Base-by-base conservation (phyloP, 2,888 invertebrate genomes). In the Aspidiotus destructor region DNA sequence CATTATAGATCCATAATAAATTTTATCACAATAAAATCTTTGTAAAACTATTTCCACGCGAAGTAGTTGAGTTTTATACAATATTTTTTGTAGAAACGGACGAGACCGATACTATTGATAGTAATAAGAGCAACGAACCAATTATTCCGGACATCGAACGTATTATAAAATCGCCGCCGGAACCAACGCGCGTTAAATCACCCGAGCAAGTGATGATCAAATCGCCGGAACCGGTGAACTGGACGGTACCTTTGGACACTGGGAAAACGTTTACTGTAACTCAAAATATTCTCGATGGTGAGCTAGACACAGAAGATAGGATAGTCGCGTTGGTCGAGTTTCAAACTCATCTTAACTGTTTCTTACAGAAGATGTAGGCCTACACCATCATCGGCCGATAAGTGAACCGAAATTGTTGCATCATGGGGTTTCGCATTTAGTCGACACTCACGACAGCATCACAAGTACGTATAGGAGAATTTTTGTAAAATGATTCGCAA, bases 261-360 rank as follows among this genome's bases (percentile, higher is more conserved):
- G 92, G 92, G 74, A 92, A 92, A 81, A 92, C 91, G 54, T 92
- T 92, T 79, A 92, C 92, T 55, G 92, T 92, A 74, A 92, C 92
- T 71, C 92, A 92, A 81, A 92, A 92, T 80, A 90, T 92, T 75
- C 86, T 87, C 76, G 86, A 86, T 79, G 86, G 69, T 69, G 48
- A 57, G 60, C 40, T 10, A 55, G 28, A 28, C 5, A 28, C 5
- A 28, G 28, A 3, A 28, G 28, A 28, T 28, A 28, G n/a, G 5
- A 28, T 28, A 1, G 5, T 28, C 28, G 28, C 5, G 28, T 28
- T 28, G 1, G 28, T 28, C 28, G 28, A 28, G 28, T 28, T 28
- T 28, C 1, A 28, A 28, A 28, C 28, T 28, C 28, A 28, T 28
- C 28, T 28, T 28, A 5, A 5, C 28, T 28, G 28, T 28, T 28